Percentiles rank a stretch among this genome's conserved stretches.
phyloP scores from a whole-genome alignment of 2,113 vertebrate species.

The Paraplagusia blochii region DNA sequence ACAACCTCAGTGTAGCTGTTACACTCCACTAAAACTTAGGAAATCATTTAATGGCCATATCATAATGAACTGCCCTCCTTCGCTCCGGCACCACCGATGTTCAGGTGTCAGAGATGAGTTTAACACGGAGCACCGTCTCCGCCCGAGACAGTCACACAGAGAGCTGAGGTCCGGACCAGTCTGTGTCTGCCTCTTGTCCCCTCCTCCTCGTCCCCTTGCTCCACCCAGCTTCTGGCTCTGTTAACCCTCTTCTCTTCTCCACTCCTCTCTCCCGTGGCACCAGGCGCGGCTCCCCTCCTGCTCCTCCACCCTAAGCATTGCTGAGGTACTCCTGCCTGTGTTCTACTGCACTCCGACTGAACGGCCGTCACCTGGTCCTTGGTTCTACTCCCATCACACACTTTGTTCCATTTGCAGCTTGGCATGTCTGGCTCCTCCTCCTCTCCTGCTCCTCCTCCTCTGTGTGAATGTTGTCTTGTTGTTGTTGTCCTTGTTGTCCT shows the following conservation, averaged over 20 bases:
- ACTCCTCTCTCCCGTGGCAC: conserved; percentile 78
- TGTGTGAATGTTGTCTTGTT: conserved; percentile 19
- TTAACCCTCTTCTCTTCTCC: conserved; percentile 76
- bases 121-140: too few species aligned
- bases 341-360: background rate
- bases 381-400: conserved; percentile 55
- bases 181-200: conserved; percentile 67
- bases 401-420: conserved; percentile 42
- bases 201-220: conserved; percentile 39
- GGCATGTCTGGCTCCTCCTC: conserved; percentile 74
- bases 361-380: conserved; percentile 41
- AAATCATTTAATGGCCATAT: too few species aligned
- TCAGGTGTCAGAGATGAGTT: too few species aligned
- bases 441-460: conserved; percentile 5
- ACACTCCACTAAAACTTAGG: too few species aligned
- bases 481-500: conserved; percentile 14
- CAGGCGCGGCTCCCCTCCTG: conserved; percentile 99
- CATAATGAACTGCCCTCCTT: too few species aligned
- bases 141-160: conserved; percentile 63
- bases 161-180: conserved; percentile 55
- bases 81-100: too few species aligned
- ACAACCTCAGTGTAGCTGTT: too few species aligned
- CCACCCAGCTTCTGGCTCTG: conserved; percentile 61
- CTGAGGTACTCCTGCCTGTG: conserved; percentile 92
- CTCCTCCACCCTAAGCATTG: conserved; percentile 99